phyloP scores from a whole-genome alignment of 2,797 vertebrate genomes.

The Urophycis tenuis region DNA sequence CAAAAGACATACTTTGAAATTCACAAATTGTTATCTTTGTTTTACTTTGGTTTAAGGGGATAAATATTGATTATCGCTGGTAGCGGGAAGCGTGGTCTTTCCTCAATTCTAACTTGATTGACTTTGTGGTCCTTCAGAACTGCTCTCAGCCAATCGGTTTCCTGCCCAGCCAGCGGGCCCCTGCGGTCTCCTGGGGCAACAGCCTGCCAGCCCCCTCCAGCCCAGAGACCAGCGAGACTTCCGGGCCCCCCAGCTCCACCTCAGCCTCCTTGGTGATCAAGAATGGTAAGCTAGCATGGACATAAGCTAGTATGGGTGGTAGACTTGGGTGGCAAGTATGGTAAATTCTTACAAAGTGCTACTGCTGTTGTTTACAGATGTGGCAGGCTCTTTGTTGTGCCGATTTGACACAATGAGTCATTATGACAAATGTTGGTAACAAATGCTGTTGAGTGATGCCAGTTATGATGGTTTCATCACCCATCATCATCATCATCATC shows the following conservation, averaged over 20 bases:
- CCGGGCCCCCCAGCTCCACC: slow-evolving; percentile 50
- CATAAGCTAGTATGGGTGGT: background rate
- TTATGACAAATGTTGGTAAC: background rate
- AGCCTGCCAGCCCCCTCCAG: slow-evolving; percentile 61
- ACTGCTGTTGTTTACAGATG: background rate
- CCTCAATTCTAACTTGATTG: slow-evolving; percentile 4
- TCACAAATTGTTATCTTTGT: background rate
- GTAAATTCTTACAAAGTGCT: background rate
- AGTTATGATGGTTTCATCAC: too few species aligned
- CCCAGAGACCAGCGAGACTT: slow-evolving; percentile 65
- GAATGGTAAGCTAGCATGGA: slow-evolving; percentile 64
- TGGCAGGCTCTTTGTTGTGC: background rate
- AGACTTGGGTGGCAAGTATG: background rate
- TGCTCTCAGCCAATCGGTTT: slow-evolving; percentile 78
- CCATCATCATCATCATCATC: too few species aligned
- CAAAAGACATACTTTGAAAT: slow-evolving; percentile 14
- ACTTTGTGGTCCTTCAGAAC: slow-evolving; percentile 65
- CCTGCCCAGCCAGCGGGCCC: slow-evolving; percentile 71
- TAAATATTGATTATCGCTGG: background rate
- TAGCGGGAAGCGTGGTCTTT: background rate
- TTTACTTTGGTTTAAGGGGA: background rate
- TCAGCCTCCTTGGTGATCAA: slow-evolving; percentile 68
- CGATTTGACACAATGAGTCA: background rate
- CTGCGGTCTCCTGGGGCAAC: slow-evolving; percentile 63
- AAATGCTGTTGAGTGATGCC: too few species aligned